Conservation (phyloP, 2,113 vertebrate species). For the Corythornis madagascariensis region DNA sequence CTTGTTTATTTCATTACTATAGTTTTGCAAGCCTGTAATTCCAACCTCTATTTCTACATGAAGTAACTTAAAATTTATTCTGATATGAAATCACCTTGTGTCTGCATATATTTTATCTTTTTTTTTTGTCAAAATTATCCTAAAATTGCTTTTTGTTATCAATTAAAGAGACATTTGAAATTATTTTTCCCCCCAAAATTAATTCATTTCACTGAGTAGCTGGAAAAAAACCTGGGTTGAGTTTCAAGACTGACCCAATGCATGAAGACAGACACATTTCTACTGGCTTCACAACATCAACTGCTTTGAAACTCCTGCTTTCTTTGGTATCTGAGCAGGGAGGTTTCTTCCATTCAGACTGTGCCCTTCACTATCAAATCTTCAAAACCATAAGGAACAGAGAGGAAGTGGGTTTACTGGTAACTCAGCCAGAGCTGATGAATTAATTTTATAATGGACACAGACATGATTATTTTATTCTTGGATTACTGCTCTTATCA, state of each 20-base stretch:
- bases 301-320: not conserved
- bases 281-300: not conserved
- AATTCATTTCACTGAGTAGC: not conserved
- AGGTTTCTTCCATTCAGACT: not conserved
- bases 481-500: not conserved
- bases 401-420: not conserved
- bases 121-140: not conserved
- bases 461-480: fast-evolving
- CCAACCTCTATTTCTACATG: not conserved
- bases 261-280: not conserved
- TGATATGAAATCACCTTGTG: not conserved
- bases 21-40: not conserved
- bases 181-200: not conserved
- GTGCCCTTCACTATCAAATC: not conserved
- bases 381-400: not conserved
- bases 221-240: not conserved
- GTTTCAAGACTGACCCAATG: not conserved
- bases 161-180: not conserved
- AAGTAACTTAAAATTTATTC: not conserved
- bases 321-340: not conserved
- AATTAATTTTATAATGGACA: not conserved
- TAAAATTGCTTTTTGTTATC: not conserved
- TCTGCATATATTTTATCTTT: not conserved
- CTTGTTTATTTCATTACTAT: not conserved
- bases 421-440: not conserved